Base-by-base conservation (phyloP, 2,113 vertebrate genomes). In the Pseudolaguvia tuberculata region DNA sequence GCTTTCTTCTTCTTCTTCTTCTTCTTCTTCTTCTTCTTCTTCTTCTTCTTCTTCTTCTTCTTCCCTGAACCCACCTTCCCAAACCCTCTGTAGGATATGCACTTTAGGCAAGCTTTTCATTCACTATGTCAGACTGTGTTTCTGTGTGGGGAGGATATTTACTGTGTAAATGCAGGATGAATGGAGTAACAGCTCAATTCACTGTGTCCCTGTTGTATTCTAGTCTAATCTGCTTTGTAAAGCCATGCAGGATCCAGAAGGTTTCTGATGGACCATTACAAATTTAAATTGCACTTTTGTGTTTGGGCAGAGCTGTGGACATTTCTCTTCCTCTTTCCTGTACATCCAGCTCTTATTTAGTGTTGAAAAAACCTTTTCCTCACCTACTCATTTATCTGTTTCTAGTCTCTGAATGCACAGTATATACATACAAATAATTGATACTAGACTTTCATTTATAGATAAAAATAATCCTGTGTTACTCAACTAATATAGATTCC, bases 181-280 rank as follows among this genome's bases (percentile, higher is more conserved):
- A 78, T 76, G 55, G 48, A 79, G 81, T 82, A 72, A 69, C 77
- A 76, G 76, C 81, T 82, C 79, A 82, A 78, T 82, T 82, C 80
- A 83, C 73, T 70, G 62, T 75, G 73, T 71, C 73, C 51, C 18
- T 77, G 61, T 69, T 74, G 63, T 63, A 69, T 67, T 72, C 75
- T 79, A 53, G 72, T 76, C 72, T 77, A 81, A 83, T 84, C 83
- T 83, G 79, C 70, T 79, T 78, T 75, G 74, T 79, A 81, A 81
- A 81, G 79, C 72, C 42, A 75, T 52, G 62, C 73, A 71, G 74
- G 72, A 80, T 77, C 72, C 72, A 53, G 66, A 75, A 79, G 68
- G 77, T 78, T 79, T 76, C 72, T 31, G 59, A 66, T 50, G 51
- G 48, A 70, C 62, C 74, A 79, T 84, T 78, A 67, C 79, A 79